Evolutionary conservation across 2,113 vertebrate species (phyloP).

Genomic region (Silurus meridionalis): DNA sequence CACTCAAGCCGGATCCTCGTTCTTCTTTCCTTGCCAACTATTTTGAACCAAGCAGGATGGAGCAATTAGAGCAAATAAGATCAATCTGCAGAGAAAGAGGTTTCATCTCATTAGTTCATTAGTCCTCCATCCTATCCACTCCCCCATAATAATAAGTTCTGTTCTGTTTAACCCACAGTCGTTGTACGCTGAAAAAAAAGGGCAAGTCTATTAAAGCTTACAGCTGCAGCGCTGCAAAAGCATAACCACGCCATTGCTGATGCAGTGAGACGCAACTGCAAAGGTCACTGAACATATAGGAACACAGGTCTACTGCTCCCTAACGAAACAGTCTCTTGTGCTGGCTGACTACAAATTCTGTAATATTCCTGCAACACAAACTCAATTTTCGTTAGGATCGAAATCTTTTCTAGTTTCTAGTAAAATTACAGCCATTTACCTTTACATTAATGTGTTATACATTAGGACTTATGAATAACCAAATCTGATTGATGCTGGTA

Average conservation of each 20-base stretch:
- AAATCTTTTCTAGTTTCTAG: not conserved
- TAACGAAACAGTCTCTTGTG: not conserved
- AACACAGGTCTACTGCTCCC: not conserved
- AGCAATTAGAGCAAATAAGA: conserved; percentile 33
- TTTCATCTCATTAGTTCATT: conserved; percentile 27
- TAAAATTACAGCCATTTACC: not conserved
- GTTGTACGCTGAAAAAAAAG: not conserved
- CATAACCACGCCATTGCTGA: not conserved
- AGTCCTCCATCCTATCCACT: not conserved
- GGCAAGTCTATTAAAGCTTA: conserved; percentile 1
- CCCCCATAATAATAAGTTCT: not conserved
- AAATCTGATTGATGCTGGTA: not conserved
- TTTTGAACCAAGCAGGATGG: conserved; percentile 12
- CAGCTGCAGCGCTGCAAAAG: not conserved
- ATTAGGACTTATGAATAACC: not conserved
- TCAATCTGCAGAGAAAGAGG: conserved; percentile 9
- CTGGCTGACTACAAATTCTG: not conserved
- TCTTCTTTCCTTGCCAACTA: not conserved
- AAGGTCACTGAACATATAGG: conserved; percentile 15
- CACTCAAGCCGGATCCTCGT: conserved; percentile 7
- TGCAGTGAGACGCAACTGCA: conserved; percentile 12
- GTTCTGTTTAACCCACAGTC: not conserved
- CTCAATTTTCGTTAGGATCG: not conserved
- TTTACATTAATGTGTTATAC: not conserved
- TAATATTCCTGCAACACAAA: not conserved